Base-by-base conservation (phyloP, 2,797 vertebrate genomes). In the Nyctalus aviator region DNA sequence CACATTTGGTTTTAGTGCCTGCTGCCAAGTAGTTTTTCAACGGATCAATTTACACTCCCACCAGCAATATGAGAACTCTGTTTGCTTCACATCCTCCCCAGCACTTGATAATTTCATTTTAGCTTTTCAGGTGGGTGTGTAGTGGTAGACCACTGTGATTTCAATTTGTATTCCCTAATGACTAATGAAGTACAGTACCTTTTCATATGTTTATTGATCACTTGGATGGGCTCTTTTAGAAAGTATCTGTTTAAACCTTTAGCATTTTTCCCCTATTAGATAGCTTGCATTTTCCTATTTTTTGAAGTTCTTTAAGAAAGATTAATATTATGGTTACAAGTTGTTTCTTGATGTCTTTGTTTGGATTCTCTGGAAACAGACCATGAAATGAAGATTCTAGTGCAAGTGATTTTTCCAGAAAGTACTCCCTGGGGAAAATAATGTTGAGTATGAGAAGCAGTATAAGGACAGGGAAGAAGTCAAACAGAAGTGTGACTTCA, bases 41-140 rank as follows among this genome's bases (percentile, higher is more conserved):
- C 46, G 46, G 69, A 76, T 79, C 86, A 81, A 2, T 75, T 92
- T 75, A 79, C 17, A 71, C 27, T 88, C 83, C 59, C 41, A 72
- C 37, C 23, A 87, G 77, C 35, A 94, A 44, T 53, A 32, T 90
- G 73, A 84, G 41, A 86, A 15, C 21, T 62, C 25, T 30, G 13
- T 64, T 86, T 93, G 64, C 71, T 76, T 57, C 48, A 81, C 30
- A 89, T 57, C 41, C 91, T 91, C 21, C 35, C 41, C 32, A 48
- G 62, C 71, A 37, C 59, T 72, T 77, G 44, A 17, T 73, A 57
- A 94, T 92, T 92, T 78, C 57, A 78, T 90, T 72, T 76, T 48
- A 90, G 48, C 30, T 35, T 84, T 94, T 53, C 41, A 46, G 41
- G 82, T 78, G 69, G 55, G 41, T 86, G 76, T 77, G 35, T 83